Base-by-base conservation (phyloP, 2,888 invertebrate genomes). In the Thyatira batis region DNA sequence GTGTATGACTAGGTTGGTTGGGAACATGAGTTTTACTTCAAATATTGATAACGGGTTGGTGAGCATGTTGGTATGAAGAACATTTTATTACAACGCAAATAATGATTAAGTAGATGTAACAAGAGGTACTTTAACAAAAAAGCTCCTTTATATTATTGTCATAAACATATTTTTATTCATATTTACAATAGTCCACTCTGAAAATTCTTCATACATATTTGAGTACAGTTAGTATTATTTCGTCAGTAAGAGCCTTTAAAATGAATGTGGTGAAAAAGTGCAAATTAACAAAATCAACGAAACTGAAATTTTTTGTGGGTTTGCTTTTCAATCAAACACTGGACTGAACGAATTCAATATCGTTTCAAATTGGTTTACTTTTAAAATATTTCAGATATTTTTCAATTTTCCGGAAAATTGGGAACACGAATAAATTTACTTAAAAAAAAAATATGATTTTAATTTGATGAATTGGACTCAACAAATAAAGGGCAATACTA, bases 1-100 rank as follows among this genome's bases (percentile, higher is more conserved):
- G 27, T 20, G 53, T 58, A 45, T 54, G 55, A 50, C 45, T 51
- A 50, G 33, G 28, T 43, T 52, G 11, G 9, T 17, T 48, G 27
- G 13, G 27, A 28, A 48, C 11, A 28, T 0, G 27, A 27, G 48
- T 21, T 23, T 20, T 27, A 48, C 48, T 48, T 20, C 17, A 48
- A 48, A 27, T 48, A 48, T 27, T 27, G 48, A 27, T 48, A 48
- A 27, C 17, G 48, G 27, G 17, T 48, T 4, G 5, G 25, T 30
- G 11, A 30, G 10, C 30, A 30, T 39, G 39, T 3, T 17, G 23
- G 39, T 17, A 39, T 8, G 33, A 39, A 17, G 39, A 5, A 39
- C n/a, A 39, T 39, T 39, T 39, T 39, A 39, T 17, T 17, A 0
- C 39, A 8, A 1, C 3, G 33, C 17, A 17, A 17, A 39, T 39